Evolutionary conservation across 2,888 invertebrate genomes (phyloP), one percentile per base, ranked within the genome.

Genomic region (Aphelenchoides bicaudatus): DNA sequence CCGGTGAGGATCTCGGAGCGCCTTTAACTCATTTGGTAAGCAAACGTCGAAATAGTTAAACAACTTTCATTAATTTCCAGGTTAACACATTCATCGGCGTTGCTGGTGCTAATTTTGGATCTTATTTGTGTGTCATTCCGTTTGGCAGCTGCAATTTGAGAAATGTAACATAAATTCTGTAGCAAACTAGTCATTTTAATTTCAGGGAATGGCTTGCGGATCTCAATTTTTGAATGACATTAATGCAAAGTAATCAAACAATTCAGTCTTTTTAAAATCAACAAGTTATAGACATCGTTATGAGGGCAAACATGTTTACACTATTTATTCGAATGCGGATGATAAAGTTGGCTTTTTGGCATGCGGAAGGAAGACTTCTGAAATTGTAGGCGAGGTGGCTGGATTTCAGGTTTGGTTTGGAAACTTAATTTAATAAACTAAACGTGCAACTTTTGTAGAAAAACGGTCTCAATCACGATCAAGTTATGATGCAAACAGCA

Each of bases 301-400:
- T 58, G 75, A 75, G 49, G 75, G 72, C 37, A 51, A 53, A n/a
- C 56, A 63, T 47, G 63, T 75, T 19, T 74, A 61, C 58, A 72
- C 75, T 1, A 72, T 75, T 31, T 73, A 69, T 43, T 71, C 70
- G 21, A 64, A 61, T 4, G 59, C 61, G 10, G 75, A 75, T 48
- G 75, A 75, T 38, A 76, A 76, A 58, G 75, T 75, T 16, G 75
- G 75, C 25, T 68, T 64, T 43, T 67, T 65, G 28, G 62, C 69
- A 3, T 76, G 75, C 54, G 75, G 75, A 3, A 65, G 67, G 39
- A 51, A 71, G 21, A 62, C 70, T 3, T 67, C 69, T 13, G 59
- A 60, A 16, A 72, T 75, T 25, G 62, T 39, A 6, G 75, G 75
- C 0, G 59, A 70, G 13, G 62, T 72, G 47, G 52, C 23, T 1